Evolutionary conservation across 2,797 vertebrate genomes (phyloP).

Genomic region (Natrix natrix): DNA sequence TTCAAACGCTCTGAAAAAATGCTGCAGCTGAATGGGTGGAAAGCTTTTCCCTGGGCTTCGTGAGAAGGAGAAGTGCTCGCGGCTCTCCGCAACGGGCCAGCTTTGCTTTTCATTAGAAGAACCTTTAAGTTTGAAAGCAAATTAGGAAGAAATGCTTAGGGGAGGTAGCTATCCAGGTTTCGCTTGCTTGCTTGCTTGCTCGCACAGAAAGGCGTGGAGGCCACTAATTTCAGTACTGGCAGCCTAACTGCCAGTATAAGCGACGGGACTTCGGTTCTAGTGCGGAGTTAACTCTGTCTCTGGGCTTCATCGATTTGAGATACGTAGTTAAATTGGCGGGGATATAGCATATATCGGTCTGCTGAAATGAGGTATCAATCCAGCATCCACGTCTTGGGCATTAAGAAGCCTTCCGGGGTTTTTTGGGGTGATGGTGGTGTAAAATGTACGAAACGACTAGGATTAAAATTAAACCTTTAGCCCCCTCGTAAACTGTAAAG

Average conservation of each 20-base stretch:
- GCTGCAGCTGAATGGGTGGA: background rate
- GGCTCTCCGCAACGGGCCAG: background rate
- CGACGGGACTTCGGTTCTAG: background rate
- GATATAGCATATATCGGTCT: too few species aligned
- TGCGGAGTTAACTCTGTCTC: background rate
- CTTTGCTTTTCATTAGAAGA: background rate
- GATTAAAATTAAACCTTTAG: background rate
- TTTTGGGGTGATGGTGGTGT: too few species aligned
- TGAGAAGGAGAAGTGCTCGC: background rate
- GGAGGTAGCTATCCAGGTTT: background rate
- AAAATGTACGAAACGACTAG: background rate
- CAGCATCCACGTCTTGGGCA: background rate
- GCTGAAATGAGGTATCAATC: background rate
- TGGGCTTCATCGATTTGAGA: background rate
- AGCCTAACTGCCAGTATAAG: background rate
- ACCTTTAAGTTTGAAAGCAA: background rate
- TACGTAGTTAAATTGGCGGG: background rate
- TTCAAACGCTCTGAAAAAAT: background rate
- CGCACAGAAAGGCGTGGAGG: background rate
- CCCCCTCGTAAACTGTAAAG: too few species aligned
- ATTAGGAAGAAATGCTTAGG: background rate
- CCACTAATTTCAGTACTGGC: background rate
- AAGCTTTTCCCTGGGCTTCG: background rate
- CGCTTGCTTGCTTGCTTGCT: background rate
- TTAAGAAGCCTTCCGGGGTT: background rate